Conservation (phyloP, 2,113 vertebrate genomes). For the Rhombomys opimus region DNA sequence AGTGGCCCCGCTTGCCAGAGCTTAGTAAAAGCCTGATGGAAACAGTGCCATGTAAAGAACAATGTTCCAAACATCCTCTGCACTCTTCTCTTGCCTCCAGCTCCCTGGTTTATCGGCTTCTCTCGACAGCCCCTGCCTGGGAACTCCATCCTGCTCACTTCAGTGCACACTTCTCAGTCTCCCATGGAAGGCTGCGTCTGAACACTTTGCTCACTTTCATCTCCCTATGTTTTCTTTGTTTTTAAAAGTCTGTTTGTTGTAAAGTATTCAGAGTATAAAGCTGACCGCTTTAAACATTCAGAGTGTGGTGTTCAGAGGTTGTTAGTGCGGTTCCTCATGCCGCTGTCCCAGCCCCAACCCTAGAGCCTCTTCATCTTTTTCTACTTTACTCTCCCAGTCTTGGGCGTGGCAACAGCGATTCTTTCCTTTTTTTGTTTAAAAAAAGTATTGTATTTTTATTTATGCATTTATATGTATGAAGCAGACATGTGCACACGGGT, state of each 20-base stretch:
- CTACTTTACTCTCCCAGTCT: not conserved
- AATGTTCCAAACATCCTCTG: not conserved
- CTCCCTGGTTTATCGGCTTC: not conserved
- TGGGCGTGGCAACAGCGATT: not conserved
- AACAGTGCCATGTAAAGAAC: not conserved
- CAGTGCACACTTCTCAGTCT: not conserved
- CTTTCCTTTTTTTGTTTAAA: not conserved
- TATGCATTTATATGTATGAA: too few relatives aligned
- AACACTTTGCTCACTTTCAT: not conserved
- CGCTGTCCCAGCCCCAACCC: rapidly evolving
- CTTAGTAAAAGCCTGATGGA: not conserved
- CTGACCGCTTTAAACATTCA: not conserved
- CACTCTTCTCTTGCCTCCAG: too few relatives aligned
- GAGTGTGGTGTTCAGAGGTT: not conserved
- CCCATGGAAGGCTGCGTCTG: not conserved
- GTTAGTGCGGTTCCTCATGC: not conserved
- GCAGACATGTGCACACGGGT: not conserved
- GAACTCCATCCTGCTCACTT: rapidly evolving
- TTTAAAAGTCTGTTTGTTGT: not conserved
- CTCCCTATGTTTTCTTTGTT: too few relatives aligned
- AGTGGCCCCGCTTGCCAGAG: not conserved
- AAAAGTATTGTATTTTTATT: not conserved
- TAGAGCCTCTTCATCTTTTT: not conserved
- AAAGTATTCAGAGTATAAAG: not conserved
- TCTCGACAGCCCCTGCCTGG: not conserved